Percentiles rank a stretch among this genome's conserved stretches.
phyloP scores from a whole-genome alignment of 2,113 vertebrate species.

The Phaethornis superciliosus region DNA sequence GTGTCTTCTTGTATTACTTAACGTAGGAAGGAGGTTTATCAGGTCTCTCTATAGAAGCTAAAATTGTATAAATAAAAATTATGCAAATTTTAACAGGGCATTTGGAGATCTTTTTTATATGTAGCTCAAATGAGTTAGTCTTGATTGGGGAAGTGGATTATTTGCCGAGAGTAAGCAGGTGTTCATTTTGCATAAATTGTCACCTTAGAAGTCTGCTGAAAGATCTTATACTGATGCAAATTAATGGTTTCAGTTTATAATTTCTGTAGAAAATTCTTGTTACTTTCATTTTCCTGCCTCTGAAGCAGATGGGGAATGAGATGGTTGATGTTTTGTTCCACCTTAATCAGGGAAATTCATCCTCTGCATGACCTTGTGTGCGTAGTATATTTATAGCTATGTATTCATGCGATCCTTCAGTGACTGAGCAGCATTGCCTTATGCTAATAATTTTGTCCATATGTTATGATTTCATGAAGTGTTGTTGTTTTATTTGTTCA shows the following conservation, averaged over 20 bases:
- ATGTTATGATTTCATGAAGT: neutral
- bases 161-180: slow-evolving; percentile 6
- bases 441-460: neutral
- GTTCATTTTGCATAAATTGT: neutral
- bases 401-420: neutral
- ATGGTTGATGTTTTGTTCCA: neutral
- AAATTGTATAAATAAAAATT: neutral
- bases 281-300: neutral
- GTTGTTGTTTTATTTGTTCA: neutral
- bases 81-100: neutral
- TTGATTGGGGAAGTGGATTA: neutral
- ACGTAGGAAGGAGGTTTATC: neutral
- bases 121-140: neutral
- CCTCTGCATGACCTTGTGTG: neutral
- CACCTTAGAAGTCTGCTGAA: neutral
- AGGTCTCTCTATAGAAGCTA: neutral
- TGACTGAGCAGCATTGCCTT: neutral
- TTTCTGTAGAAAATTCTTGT: neutral
- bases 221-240: neutral
- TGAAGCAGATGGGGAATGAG: neutral
- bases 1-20: neutral
- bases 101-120: neutral
- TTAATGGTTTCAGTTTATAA: neutral
- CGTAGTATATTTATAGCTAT: neutral
- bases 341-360: neutral